Percentiles rank a stretch among this genome's conserved stretches.
These are phyloP conservation scores for Asbolus verrucosus DNA, from an alignment of 1,140 invertebrate species.

Conservation along the genomic window DNA sequence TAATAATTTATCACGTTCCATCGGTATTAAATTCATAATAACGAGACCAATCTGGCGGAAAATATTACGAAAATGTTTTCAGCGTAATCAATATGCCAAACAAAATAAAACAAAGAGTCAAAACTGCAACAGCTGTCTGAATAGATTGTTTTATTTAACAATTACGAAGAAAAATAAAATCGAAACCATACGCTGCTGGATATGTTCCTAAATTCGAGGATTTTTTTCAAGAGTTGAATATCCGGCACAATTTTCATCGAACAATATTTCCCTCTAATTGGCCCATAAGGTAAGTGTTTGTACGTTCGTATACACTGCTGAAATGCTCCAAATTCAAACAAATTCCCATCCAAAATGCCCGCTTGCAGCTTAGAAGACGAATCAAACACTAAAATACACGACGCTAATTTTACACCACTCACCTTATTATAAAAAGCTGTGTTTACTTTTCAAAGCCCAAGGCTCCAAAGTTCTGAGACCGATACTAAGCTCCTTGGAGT, in stretches of 20 bases:
- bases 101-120: too few species aligned
- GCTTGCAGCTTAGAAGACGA: slow-evolving; percentile 54
- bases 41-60: too few species aligned
- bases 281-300: slow-evolving; percentile 46
- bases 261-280: slow-evolving; percentile 54
- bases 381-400: slow-evolving; percentile 36
- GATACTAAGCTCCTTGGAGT: slow-evolving; percentile 46
- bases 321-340: slow-evolving; percentile 49
- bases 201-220: slow-evolving; percentile 50
- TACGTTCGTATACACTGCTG: slow-evolving; percentile 55
- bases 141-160: too few species aligned
- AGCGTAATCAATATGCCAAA: too few species aligned
- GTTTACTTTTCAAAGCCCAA: slow-evolving; percentile 55
- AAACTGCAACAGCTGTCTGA: too few species aligned
- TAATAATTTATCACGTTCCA: too few species aligned
- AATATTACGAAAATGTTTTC: too few species aligned
- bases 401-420: slow-evolving; percentile 4
- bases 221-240: slow-evolving; percentile 48
- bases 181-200: slow-evolving; percentile 49
- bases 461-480: slow-evolving; percentile 51
- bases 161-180: too few species aligned
- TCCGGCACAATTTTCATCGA: slow-evolving; percentile 51
- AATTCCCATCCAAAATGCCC: slow-evolving; percentile 38
- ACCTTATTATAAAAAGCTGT: slow-evolving; percentile 16
- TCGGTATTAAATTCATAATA: too few species aligned